Evolutionary conservation across 2,888 invertebrate species (phyloP), one percentile per base, ranked within the genome.

Genomic region (Cryptus viduatorius): DNA sequence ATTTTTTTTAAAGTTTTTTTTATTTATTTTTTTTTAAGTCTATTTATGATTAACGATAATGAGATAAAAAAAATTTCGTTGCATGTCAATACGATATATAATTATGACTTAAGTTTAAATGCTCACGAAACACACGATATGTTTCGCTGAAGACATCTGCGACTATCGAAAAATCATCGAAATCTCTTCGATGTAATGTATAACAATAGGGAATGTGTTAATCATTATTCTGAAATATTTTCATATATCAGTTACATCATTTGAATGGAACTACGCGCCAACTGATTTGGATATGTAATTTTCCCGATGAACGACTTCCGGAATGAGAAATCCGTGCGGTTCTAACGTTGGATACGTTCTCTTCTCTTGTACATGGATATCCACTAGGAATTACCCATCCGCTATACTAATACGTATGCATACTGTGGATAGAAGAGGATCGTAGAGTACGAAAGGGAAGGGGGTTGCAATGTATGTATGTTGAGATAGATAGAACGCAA

Each of bases 211-310:
- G 8, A 16, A 64, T 24, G 48, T 37, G 16, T 65, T 50, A 42
- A 53, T 79, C 50, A 68, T 76, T 59, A 71, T 82, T 56, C 48
- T 14, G 24, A 65, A 71, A 71, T 76, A 50, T 46, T 69, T 61
- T 44, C 78, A 64, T 31, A 24, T 46, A 78, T 59, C 19, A 37
- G 46, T 24, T 37, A 67, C 29, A 78, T 64, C 19, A 29, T 56
- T 50, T 61, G 72, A 72, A 84, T 48, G 61, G 79, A 56, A 67
- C 53, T 72, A 48, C 37, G 24, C 67, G 67, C 77, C 31, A 79
- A 84, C 78, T 81, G 71, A 83, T 82, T 84, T 86, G 76, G 78
- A 79, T 81, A 78, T 83, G 83, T 83, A 85, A 85, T 84, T 86
- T 82, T 80, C 84, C 79, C 76, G 79, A 83, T 65, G 86, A 85